Base-by-base conservation (phyloP, 2,888 invertebrate species). In the Drosophila seclusa region DNA sequence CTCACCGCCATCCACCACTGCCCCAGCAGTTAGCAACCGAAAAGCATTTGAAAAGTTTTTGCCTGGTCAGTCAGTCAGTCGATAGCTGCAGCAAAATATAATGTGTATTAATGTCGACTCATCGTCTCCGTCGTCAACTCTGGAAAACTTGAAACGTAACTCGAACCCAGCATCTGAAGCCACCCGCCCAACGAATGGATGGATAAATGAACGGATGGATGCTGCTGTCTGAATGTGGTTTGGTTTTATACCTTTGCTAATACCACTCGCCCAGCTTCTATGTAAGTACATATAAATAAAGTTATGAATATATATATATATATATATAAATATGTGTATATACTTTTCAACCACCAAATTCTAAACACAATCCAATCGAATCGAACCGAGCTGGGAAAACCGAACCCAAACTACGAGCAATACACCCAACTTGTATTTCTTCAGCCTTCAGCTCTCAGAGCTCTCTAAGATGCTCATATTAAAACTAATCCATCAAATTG, bases 401-500 rank as follows among this genome's bases (percentile, higher is more conserved):
- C 65, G 42, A 73, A 62, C 84, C 76, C 81, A 81, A 79, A 78
- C 76, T 58, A 50, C 50, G 54, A 71, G 84, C 76, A 61, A 69
- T 85, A 84, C 45, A 45, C 75, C 87, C 82, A 85, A 82, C 21
- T 84, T 83, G 65, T 68, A 66, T 63, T 59, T 76, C 70, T 57
- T 38, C 45, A 38, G 38, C 54, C 24, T 16, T 59, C 66, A 27
- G 61, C 64, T 54, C 54, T 36, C 18, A 36, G 24, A 54, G 54
- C 60, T 48, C 60, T 76, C 63, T 54, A 73, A 71, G 76, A 76
- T 59, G 63, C 57, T 81, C 53, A 69, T 77, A 85, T 87, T 85
- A 85, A 85, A 85, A 81, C 86, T 87, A 87, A 87, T 87, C 89
- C 86, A 87, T 87, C 86, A 87, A 89, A 89, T 83, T 81, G 89